Percentiles rank a stretch among this genome's conserved stretches.
These are phyloP conservation scores for Pseudomyrmex sp. DNA, from an alignment of 1,140 invertebrate species.

Conservation along the genomic window DNA sequence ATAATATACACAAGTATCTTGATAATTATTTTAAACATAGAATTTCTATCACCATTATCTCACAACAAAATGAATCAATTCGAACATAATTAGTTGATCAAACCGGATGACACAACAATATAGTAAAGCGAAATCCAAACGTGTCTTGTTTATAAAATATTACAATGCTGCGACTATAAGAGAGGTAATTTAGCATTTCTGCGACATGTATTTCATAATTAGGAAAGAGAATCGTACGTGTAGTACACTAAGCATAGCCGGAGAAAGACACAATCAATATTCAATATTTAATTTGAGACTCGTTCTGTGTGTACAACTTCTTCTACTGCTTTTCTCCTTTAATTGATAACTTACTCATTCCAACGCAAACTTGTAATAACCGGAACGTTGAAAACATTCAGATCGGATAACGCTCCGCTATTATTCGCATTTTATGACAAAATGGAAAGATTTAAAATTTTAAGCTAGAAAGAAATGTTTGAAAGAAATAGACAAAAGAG, in stretches of 20 bases:
- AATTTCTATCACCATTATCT: not conserved
- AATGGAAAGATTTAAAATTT: not conserved
- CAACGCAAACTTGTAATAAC: slow-evolving; percentile 37
- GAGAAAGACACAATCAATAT: slow-evolving; percentile 70
- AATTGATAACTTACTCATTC: not conserved
- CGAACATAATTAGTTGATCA: slow-evolving; percentile 22
- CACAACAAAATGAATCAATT: no score
- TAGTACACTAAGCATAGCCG: slow-evolving; percentile 22
- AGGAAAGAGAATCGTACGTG: slow-evolving; percentile 73
- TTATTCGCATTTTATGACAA: slow-evolving; percentile 25
- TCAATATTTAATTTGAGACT: slow-evolving; percentile 78
- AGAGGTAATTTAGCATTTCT: slow-evolving; percentile 60
- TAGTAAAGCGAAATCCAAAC: slow-evolving; percentile 14
- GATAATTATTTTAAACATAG: not conserved
- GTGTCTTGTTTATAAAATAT: slow-evolving; percentile 37
- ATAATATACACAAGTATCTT: not conserved
- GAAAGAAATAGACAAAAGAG: not conserved
- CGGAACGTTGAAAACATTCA: slow-evolving; percentile 30
- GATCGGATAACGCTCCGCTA: slow-evolving; percentile 18
- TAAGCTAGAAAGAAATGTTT: not conserved
- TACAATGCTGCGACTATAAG: slow-evolving; percentile 11
- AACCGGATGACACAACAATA: slow-evolving; percentile 44
- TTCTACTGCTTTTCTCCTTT: slow-evolving; percentile 12
- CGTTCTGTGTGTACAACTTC: slow-evolving; percentile 34
- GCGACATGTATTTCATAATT: slow-evolving; percentile 57